Evolutionary conservation across 2,888 invertebrate genomes (phyloP).

Genomic region (Phalera bucephala): DNA sequence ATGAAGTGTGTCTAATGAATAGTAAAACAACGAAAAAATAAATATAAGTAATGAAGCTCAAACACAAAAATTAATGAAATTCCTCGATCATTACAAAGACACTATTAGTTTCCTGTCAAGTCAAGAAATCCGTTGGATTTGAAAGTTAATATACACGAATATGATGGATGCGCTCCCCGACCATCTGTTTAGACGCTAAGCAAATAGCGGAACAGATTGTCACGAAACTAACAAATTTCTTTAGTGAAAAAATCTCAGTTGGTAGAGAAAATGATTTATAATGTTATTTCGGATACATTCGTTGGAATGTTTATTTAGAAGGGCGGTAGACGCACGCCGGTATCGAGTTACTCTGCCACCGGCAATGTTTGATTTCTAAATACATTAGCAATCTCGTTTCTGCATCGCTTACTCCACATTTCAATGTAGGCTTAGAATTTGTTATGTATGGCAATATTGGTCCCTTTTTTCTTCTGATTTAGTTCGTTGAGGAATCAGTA

Average conservation of each 20-base stretch:
- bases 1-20: too few species aligned
- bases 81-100: constrained; percentile 18
- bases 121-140: constrained; percentile 37
- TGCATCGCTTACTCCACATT: too few species aligned
- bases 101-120: constrained; percentile 55
- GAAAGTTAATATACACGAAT: constrained; percentile 61
- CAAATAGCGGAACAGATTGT: constrained; percentile 83
- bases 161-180: constrained; percentile 63
- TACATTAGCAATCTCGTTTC: constrained; percentile 41
- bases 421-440: too few species aligned
- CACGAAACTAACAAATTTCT: constrained; percentile 77
- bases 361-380: constrained; percentile 48
- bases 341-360: constrained; percentile 55
- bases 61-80: constrained; percentile 38
- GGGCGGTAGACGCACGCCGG: constrained; percentile 51
- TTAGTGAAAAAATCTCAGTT: constrained; percentile 52
- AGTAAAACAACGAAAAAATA: too few species aligned
- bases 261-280: constrained; percentile 74
- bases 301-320: constrained; percentile 65
- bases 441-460: too few species aligned
- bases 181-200: constrained; percentile 77
- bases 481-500: too few species aligned
- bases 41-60: constrained; percentile 15
- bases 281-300: constrained; percentile 76
- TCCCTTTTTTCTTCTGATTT: too few species aligned